phyloP scores from a whole-genome alignment of 2,888 invertebrate species.

The Nowickia ferox region DNA sequence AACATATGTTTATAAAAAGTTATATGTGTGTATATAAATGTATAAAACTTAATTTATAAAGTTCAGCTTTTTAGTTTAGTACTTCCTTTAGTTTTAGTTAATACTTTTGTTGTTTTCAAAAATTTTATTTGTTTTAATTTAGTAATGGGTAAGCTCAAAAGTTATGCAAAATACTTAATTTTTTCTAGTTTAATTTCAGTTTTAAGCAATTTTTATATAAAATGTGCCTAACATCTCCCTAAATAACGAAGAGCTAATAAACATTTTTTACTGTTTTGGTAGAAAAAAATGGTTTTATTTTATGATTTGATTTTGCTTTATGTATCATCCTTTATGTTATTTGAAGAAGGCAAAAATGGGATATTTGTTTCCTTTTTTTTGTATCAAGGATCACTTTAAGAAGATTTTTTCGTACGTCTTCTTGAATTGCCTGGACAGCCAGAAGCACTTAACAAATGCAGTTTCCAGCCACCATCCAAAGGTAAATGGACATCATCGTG shows the following conservation, averaged over 20 bases:
- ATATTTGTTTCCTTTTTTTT: slow-evolving; percentile 50
- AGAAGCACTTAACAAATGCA: slow-evolving; percentile 85
- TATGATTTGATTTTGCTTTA: slow-evolving; percentile 33
- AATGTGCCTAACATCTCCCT: slow-evolving; percentile 58
- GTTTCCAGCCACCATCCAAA: slow-evolving; percentile 91
- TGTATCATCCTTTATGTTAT: slow-evolving; percentile 34
- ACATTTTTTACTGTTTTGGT: slow-evolving; percentile 15
- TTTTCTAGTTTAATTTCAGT: slow-evolving; percentile 50
- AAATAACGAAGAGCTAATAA: slow-evolving; percentile 58
- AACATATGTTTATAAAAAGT: slow-evolving; percentile 60
- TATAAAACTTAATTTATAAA: slow-evolving; percentile 69
- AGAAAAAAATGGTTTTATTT: slow-evolving; percentile 29
- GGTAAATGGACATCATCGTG: slow-evolving; percentile 89
- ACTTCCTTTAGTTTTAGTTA: slow-evolving; percentile 35
- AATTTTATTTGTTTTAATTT: slow-evolving; percentile 29
- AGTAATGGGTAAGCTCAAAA: slow-evolving; percentile 63
- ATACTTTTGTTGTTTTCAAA: slow-evolving; percentile 39
- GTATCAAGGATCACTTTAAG: slow-evolving; percentile 38
- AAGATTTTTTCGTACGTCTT: slow-evolving; percentile 78
- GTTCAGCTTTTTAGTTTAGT: slow-evolving; percentile 41
- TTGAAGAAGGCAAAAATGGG: slow-evolving; percentile 60
- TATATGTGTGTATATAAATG: slow-evolving; percentile 65
- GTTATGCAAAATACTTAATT: slow-evolving; percentile 59
- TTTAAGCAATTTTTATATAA: slow-evolving; percentile 46
- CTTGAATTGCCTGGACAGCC: slow-evolving; percentile 83